phyloP scores from a whole-genome alignment of 2,797 vertebrate genomes.

The Mormyrus hasselquistii region DNA sequence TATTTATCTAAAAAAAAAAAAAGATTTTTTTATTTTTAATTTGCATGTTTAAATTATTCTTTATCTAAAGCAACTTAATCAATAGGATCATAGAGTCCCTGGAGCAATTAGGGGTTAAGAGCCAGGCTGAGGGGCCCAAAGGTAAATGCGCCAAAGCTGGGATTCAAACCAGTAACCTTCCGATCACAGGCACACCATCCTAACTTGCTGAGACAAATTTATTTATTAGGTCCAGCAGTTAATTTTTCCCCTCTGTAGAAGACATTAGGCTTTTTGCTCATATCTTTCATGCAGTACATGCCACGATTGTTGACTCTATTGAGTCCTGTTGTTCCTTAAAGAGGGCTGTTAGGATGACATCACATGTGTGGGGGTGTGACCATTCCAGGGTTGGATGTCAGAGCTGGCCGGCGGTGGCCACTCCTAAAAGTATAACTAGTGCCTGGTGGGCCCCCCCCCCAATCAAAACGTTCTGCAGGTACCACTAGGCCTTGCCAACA shows the following conservation, averaged over 20 bases:
- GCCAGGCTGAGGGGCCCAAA: background rate
- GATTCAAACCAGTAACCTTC: background rate
- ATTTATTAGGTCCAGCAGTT: background rate
- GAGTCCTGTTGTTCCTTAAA: background rate
- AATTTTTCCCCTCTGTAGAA: background rate
- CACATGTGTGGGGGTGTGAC: background rate
- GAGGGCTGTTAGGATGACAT: background rate
- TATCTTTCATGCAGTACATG: background rate
- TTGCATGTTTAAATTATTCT: background rate
- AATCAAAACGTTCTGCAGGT: background rate
- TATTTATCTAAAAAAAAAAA: background rate
- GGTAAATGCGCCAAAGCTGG: background rate
- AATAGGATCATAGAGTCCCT: background rate
- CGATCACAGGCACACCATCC: background rate
- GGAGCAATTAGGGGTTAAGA: background rate
- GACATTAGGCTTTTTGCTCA: background rate
- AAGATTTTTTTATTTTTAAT: background rate
- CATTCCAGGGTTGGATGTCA: background rate
- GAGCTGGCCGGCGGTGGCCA: background rate
- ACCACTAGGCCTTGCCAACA: background rate
- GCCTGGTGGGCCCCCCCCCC: background rate
- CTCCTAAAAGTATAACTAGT: background rate
- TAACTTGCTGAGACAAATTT: background rate
- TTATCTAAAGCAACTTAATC: background rate
- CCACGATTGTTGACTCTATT: background rate